Conservation (phyloP, 2,797 vertebrate species). For the Lophotriccus pileatus region DNA sequence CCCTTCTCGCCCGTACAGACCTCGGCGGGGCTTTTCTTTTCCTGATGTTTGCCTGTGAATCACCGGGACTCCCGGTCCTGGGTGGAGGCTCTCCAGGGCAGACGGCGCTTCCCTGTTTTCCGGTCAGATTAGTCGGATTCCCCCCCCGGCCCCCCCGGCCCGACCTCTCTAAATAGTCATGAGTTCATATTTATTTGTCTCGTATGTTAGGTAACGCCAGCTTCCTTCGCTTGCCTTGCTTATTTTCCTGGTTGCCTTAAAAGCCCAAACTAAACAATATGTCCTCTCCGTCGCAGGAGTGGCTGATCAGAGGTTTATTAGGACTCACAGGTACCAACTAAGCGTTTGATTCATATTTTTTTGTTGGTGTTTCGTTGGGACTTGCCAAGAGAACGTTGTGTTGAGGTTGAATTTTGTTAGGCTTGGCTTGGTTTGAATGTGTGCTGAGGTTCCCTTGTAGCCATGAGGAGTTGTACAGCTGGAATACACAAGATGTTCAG, state of each 20-base stretch:
- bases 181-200: background rate
- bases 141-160: background rate
- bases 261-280: background rate
- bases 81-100: conserved; percentile 2
- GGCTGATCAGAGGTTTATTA: background rate
- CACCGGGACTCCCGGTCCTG: background rate
- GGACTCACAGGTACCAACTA: background rate
- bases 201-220: background rate
- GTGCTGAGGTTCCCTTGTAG: background rate
- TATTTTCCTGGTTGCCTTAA: background rate
- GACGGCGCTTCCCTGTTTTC: conserved; percentile 3
- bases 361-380: background rate
- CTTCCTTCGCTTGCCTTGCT: background rate
- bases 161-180: background rate
- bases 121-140: conserved; percentile 16
- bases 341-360: background rate
- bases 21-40: background rate
- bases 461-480: background rate
- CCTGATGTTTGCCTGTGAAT: background rate
- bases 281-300: rapidly evolving
- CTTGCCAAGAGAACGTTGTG: rapidly evolving
- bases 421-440: background rate
- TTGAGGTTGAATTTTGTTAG: background rate
- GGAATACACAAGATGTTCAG: background rate
- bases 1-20: background rate